phyloP scores from a whole-genome alignment of 2,113 vertebrate species.

The Pterocles burchelli region DNA sequence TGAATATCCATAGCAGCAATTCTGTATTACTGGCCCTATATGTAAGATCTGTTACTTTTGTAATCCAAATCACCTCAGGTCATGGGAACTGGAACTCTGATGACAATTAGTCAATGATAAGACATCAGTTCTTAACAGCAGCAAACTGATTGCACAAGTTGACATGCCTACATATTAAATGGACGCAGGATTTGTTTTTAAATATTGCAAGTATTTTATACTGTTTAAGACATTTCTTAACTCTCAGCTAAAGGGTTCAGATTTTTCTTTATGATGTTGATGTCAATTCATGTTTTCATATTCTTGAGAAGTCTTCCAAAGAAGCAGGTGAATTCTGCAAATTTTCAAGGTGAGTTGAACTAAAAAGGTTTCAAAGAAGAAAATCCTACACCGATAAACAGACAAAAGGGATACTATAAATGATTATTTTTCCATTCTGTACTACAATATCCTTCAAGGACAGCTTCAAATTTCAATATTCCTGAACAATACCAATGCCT shows the following conservation, averaged over 20 bases:
- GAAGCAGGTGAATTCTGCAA: neutral
- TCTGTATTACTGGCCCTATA: neutral
- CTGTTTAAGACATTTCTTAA: neutral
- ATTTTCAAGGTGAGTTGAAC: neutral
- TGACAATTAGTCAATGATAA: rapidly evolving
- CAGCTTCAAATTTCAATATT: neutral
- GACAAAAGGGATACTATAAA: neutral
- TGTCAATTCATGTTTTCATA: neutral
- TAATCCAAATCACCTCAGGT: neutral
- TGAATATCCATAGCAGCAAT: neutral
- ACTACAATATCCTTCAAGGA: neutral
- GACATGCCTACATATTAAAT: neutral
- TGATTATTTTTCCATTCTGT: neutral
- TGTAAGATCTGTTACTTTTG: neutral
- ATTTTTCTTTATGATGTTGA: neutral
- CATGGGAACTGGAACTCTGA: neutral
- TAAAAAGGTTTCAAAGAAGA: neutral
- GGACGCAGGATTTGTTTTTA: neutral
- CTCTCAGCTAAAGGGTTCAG: neutral
- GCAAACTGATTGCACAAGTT: neutral
- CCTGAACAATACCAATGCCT: neutral
- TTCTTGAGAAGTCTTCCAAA: neutral
- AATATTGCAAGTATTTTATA: neutral
- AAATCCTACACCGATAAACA: neutral
- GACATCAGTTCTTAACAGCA: neutral